Evolutionary conservation across 2,888 invertebrate species (phyloP).

Genomic region (Gymnoscelis rufifasciata): DNA sequence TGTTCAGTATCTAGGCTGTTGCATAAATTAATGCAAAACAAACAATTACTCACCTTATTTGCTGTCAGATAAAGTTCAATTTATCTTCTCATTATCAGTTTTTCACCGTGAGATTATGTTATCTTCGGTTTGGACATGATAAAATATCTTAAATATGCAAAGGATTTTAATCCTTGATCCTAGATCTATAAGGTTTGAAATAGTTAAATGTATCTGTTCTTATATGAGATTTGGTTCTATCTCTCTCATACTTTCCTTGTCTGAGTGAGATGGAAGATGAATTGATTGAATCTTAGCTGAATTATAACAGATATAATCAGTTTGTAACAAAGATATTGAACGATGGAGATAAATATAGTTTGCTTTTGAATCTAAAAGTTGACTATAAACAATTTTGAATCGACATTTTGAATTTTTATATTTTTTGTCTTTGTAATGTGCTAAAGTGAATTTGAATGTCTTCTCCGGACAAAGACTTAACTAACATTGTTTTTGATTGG

Average conservation of each 20-base stretch:
- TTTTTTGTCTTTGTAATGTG: too few species aligned
- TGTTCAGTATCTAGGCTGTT: neutral
- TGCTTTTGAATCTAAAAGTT: too few species aligned
- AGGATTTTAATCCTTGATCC: constrained; percentile 5
- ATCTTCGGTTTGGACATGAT: constrained; percentile 26
- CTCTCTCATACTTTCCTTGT: constrained; percentile 1
- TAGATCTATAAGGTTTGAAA: neutral
- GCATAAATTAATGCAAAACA: neutral
- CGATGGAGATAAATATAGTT: neutral
- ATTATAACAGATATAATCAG: neutral
- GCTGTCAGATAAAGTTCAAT: constrained; percentile 8
- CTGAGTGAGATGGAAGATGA: constrained; percentile 9
- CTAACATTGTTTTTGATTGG: too few species aligned
- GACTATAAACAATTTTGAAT: too few species aligned
- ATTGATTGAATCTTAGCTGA: too few species aligned
- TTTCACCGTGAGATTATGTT: constrained; percentile 26
- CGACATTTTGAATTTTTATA: too few species aligned
- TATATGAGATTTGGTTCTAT: neutral
- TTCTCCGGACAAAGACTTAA: too few species aligned
- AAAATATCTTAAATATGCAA: neutral
- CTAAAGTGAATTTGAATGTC: too few species aligned
- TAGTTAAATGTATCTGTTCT: neutral
- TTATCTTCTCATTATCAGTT: constrained; percentile 2
- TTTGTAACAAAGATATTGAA: neutral
- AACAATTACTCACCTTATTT: constrained; percentile 1